Evolutionary conservation across 1,140 invertebrate species (phyloP), one percentile per base, ranked within the genome.

Genomic region (Holotrichia oblita): DNA sequence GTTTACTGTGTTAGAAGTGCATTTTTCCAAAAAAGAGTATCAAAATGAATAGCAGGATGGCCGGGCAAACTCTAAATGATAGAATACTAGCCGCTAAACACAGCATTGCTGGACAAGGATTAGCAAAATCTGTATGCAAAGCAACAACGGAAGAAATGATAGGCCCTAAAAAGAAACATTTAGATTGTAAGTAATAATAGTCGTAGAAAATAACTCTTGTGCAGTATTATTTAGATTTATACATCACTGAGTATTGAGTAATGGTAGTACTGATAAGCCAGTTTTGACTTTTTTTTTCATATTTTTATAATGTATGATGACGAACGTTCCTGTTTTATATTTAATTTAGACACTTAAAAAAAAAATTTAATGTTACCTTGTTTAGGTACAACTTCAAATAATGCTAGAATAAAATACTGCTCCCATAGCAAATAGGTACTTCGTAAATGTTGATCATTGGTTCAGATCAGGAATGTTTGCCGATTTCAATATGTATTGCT

Each of bases 131-230:
- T 78, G 98, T 99, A 79, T 99, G 98, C 90, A 99, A 99, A 92
- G 98, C 99, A 44, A 99, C 99, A 78, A 99, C 99, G 79, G 99
- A 99, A 92, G 98, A 99, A 92, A 93, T 99, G 89, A 99, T 99
- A 88, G 98, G 97, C 80, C 99, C 99, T 34, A 99, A 99, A 91
- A 99, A 99, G 93, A 99, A 99, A 91, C 99, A 99, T 93, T 93
- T 99, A 88, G 98, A 99, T 90, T 99, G 98, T 99, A 91, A 98
- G 97, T 96, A 7, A 17, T 42, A 10, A 74, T n/a, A 74, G 8
- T 27, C 0, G n/a, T 17, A 14, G n/a, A 10, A 14, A 14, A 48
- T 2, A 17, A 8, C n/a, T n/a, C n/a, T n/a, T n/a, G n/a, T n/a
- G n/a, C n/a, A 14, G 4, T 2, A 3, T 20, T 69, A n/a, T 69